Evolutionary conservation across 2,113 vertebrate genomes (phyloP).

Genomic region (Megaceryle torquata): DNA sequence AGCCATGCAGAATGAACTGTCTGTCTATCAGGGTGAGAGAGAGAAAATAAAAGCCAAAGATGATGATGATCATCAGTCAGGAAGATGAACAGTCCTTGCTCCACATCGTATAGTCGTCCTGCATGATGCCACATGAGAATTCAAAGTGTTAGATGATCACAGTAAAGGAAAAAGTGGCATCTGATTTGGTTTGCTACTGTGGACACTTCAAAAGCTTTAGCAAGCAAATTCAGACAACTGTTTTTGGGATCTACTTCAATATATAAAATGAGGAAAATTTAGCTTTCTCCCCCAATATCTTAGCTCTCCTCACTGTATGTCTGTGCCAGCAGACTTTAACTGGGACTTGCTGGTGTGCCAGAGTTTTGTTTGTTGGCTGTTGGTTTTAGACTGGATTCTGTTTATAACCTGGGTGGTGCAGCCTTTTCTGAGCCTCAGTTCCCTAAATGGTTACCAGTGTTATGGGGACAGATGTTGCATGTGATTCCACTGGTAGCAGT

Average conservation of each 20-base stretch:
- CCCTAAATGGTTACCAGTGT: background rate
- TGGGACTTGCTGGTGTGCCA: too few species aligned
- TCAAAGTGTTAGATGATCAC: background rate
- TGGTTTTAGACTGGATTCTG: background rate
- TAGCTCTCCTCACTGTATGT: too few species aligned
- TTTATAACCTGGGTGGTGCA: background rate
- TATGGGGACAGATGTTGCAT: too few species aligned
- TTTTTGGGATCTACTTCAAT: background rate
- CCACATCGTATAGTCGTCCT: background rate
- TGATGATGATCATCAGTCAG: background rate
- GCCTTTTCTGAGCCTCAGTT: background rate
- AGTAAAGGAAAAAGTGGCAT: background rate
- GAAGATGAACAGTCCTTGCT: background rate
- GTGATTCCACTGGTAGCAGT: fast-evolving
- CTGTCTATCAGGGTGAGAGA: background rate
- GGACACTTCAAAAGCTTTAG: background rate
- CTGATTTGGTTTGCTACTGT: background rate
- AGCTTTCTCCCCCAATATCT: background rate
- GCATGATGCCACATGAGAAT: background rate
- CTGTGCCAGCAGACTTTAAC: background rate
- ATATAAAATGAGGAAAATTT: background rate
- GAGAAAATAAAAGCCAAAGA: background rate
- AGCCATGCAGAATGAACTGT: background rate
- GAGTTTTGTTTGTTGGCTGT: background rate
- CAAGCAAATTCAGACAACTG: background rate